These are phyloP conservation scores for Trachurus trachurus DNA, from an alignment of 2,797 vertebrate genomes.

Conservation along the genomic window DNA sequence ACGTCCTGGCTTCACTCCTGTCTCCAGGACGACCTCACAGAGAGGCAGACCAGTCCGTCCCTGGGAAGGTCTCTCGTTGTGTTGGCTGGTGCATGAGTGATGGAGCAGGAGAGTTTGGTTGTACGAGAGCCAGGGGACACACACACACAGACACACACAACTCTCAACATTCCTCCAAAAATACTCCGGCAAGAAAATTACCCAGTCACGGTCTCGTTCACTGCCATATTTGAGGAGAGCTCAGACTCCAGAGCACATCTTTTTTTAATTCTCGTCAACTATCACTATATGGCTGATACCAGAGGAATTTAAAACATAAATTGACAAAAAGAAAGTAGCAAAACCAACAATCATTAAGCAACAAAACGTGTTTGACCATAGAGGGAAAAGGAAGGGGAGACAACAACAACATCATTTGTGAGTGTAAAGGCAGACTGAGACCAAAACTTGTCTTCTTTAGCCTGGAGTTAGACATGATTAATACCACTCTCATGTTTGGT, in stretches of 20 bases:
- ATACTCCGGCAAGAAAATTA: slow-evolving; percentile 41
- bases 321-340: neutral
- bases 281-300: neutral
- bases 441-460: neutral
- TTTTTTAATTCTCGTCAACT: slow-evolving; percentile 17
- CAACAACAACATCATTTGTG: neutral
- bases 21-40: slow-evolving; percentile 25
- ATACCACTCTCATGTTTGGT: neutral
- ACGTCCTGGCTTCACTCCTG: slow-evolving; percentile 21
- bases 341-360: slow-evolving; percentile 7
- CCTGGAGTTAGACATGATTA: neutral
- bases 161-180: slow-evolving; percentile 58
- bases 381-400: slow-evolving; percentile 1
- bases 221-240: slow-evolving; percentile 50
- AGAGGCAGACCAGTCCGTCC: slow-evolving; percentile 10
- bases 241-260: slow-evolving; percentile 3
- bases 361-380: slow-evolving; percentile 18
- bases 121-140: slow-evolving; percentile 44
- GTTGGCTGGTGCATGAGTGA: slow-evolving; percentile 35
- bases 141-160: slow-evolving; percentile 24
- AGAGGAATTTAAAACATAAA: slow-evolving; percentile 26
- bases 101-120: slow-evolving; percentile 33
- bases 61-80: slow-evolving; percentile 28
- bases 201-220: slow-evolving; percentile 29
- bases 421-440: neutral